A percentile compares a stretch with the other conserved stretches of the same genome.
phyloP scores from a whole-genome alignment of 2,113 vertebrate species.

The Burhinus oedicnemus region DNA sequence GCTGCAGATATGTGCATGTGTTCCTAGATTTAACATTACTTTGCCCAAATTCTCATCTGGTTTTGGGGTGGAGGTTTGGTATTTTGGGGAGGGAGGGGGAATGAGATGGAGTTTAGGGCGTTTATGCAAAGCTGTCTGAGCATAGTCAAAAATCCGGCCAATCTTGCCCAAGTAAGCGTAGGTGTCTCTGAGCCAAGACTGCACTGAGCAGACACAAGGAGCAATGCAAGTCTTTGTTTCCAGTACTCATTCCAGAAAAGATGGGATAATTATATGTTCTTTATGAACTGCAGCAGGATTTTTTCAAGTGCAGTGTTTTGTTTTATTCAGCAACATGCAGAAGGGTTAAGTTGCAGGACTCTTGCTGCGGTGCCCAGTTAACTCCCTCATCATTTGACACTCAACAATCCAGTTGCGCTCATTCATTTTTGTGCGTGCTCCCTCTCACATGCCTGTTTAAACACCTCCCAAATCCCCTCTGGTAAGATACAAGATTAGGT shows the following conservation, averaged over 20 bases:
- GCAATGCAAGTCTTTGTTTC: neutral
- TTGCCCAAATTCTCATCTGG: neutral
- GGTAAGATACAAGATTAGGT: neutral
- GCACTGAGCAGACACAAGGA: neutral
- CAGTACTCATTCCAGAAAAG: neutral
- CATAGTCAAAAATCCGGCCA: neutral
- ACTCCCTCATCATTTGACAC: neutral
- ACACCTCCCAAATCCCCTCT: neutral
- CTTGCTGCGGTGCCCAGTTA: neutral
- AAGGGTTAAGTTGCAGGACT: neutral
- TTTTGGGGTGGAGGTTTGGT: neutral
- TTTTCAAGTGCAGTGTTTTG: neutral
- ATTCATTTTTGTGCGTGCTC: neutral
- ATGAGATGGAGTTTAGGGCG: neutral
- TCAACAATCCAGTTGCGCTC: neutral
- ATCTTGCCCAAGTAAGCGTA: neutral
- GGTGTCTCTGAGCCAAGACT: neutral
- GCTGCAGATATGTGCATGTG: neutral
- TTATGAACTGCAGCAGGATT: neutral
- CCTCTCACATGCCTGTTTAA: neutral
- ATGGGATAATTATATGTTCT: neutral
- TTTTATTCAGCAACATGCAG: neutral
- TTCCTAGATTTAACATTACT: neutral
- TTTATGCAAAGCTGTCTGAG: neutral
- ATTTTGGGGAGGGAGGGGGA: fast-evolving